A percentile compares a stretch with the other conserved stretches of the same genome.
These are phyloP conservation scores for Cybosia mesomella DNA, from an alignment of 2,888 invertebrate genomes.

Conservation along the genomic window DNA sequence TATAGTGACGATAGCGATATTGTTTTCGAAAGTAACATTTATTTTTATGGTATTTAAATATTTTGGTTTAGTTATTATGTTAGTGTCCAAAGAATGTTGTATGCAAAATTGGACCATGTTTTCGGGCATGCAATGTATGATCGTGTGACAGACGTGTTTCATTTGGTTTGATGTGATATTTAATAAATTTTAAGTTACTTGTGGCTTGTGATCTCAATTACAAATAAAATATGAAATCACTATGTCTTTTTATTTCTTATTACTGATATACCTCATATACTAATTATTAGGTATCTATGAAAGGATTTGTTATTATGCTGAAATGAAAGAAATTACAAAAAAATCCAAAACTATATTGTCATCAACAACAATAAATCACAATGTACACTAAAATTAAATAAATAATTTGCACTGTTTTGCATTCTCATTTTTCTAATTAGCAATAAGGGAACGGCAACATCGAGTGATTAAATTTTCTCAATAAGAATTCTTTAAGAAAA, in stretches of 20 bases:
- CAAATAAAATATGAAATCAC: constrained; percentile 74
- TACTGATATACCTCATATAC: not conserved
- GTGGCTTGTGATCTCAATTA: constrained; percentile 84
- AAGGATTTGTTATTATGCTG: no score
- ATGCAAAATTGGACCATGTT: constrained; percentile 50
- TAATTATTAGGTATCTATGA: not conserved
- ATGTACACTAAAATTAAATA: constrained; percentile 65
- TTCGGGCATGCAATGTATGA: constrained; percentile 26
- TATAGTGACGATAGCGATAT: constrained; percentile 10
- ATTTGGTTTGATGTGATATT: constrained; percentile 65
- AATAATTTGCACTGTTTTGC: constrained; percentile 65
- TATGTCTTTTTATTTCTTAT: constrained; percentile 30
- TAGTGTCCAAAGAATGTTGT: constrained; percentile 35
- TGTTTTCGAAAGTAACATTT: constrained; percentile 25
- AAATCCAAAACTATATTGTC: constrained; percentile 77
- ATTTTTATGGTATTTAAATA: constrained; percentile 30
- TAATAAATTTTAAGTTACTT: constrained; percentile 75
- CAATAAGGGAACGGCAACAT: constrained; percentile 19
- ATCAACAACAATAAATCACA: constrained; percentile 80
- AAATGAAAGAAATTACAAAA: constrained; percentile 21
- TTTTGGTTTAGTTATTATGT: constrained; percentile 33
- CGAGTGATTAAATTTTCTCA: constrained; percentile 3
- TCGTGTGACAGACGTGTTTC: constrained; percentile 41
- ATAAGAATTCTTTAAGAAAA: constrained; percentile 15
- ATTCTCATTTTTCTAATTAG: constrained; percentile 30